phyloP scores from a whole-genome alignment of 2,113 vertebrate species.

The Otis tarda region DNA sequence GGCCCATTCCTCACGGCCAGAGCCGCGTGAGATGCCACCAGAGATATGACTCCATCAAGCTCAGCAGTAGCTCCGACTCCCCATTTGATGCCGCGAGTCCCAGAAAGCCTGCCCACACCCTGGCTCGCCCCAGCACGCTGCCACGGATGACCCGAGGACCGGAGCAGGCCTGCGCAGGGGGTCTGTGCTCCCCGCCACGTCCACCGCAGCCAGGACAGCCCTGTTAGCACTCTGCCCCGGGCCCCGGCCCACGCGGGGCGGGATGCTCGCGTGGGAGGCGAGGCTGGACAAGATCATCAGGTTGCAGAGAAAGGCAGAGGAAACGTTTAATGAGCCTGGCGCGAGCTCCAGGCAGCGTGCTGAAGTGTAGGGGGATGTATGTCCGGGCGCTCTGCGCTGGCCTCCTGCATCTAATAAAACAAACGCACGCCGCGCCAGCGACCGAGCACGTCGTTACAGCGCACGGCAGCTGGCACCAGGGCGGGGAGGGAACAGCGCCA shows the following conservation, averaged over 20 bases:
- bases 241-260: fast-evolving
- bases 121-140: neutral
- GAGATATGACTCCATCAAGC: fast-evolving
- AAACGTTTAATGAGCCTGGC: neutral
- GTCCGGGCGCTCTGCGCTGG: neutral
- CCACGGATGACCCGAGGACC: neutral
- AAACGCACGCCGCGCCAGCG: neutral
- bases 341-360: neutral
- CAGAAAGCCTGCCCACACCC: neutral
- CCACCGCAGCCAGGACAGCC: fast-evolving
- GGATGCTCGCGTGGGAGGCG: neutral
- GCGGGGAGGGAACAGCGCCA: neutral
- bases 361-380: neutral
- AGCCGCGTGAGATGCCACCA: neutral
- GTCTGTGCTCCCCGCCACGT: neutral
- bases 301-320: neutral
- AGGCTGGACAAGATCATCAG: neutral
- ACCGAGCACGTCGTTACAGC: fast-evolving
- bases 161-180: fast-evolving
- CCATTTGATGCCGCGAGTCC: fast-evolving
- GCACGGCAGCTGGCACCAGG: neutral
- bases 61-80: neutral
- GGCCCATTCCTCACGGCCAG: neutral
- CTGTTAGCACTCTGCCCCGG: neutral
- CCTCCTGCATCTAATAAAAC: neutral